Conservation (phyloP, 2,113 vertebrate species). For the Anser cygnoides region DNA sequence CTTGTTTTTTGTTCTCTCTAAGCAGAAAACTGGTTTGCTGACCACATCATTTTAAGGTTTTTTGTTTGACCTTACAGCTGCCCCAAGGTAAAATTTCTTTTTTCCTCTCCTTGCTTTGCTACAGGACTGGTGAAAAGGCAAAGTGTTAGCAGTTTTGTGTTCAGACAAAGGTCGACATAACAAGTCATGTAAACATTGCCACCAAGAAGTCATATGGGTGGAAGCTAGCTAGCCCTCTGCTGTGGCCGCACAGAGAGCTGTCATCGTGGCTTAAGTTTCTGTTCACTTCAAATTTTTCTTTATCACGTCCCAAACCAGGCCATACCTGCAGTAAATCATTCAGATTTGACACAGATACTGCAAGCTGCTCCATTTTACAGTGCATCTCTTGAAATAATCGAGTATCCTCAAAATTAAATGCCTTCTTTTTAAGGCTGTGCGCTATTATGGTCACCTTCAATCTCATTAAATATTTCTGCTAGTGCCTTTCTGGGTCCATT, state of each 20-base stretch:
- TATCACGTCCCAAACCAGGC: background rate
- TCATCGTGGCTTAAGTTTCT: background rate
- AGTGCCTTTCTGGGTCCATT: background rate
- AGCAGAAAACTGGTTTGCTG: conserved; percentile 19
- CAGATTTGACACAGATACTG: background rate
- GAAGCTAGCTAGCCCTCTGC: background rate
- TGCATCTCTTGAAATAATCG: background rate
- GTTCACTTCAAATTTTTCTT: background rate
- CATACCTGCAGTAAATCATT: background rate
- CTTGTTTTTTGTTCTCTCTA: background rate
- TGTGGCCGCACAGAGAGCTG: background rate
- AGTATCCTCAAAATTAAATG: background rate
- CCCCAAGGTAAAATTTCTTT: background rate
- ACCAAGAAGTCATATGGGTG: fast-evolving
- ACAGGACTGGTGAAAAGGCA: conserved; percentile 3
- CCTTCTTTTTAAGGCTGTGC: background rate
- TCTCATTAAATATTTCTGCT: background rate
- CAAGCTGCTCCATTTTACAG: background rate
- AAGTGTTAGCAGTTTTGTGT: conserved; percentile 18
- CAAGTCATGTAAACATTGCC: background rate
- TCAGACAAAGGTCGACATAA: conserved; percentile 22
- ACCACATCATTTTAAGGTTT: background rate
- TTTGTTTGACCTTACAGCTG: background rate
- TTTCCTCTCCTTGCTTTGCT: conserved; percentile 5
- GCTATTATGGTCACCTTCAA: background rate